Evolutionary conservation across 2,888 invertebrate genomes (phyloP).

Genomic region (Thymelicus sylvestris): DNA sequence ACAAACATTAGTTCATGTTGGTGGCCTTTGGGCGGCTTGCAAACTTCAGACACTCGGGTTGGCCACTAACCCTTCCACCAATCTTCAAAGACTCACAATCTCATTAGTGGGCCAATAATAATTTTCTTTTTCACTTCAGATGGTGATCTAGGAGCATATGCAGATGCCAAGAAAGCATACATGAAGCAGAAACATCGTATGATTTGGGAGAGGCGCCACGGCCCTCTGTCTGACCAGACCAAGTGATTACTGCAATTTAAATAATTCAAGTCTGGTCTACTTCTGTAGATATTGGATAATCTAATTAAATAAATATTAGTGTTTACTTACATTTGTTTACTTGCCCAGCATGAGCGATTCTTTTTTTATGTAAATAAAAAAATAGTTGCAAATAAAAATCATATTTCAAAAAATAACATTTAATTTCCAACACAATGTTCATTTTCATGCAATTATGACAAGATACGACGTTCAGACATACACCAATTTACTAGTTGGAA

Average conservation of each 20-base stretch:
- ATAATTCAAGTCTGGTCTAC: conserved; percentile 15
- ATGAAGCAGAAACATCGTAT: conserved; percentile 99
- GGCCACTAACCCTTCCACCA: no score
- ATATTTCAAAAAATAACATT: conserved; percentile 76
- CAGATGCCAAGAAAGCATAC: conserved; percentile 89
- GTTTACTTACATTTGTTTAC: conserved; percentile 1
- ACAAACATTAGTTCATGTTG: no score
- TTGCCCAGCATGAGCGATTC: neutral
- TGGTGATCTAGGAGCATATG: conserved; percentile 94
- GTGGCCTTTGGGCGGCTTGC: no score
- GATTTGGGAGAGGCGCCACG: conserved; percentile 98
- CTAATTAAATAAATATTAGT: conserved; percentile 26
- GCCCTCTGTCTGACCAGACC: conserved; percentile 82
- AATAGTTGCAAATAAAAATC: conserved; percentile 18
- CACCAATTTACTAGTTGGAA: conserved; percentile 71
- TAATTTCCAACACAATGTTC: conserved; percentile 79
- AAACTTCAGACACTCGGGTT: no score
- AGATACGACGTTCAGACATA: conserved; percentile 70
- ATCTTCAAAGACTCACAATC: no score
- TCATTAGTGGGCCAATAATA: no score
- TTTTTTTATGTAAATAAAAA: conserved; percentile 29
- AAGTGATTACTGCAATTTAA: conserved; percentile 47
- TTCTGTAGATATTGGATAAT: conserved; percentile 27
- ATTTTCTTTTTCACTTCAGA: conserved; percentile 81
- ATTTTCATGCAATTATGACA: conserved; percentile 80